Base-by-base conservation (phyloP, 2,888 invertebrate species). In the Trachelus tabidus region DNA sequence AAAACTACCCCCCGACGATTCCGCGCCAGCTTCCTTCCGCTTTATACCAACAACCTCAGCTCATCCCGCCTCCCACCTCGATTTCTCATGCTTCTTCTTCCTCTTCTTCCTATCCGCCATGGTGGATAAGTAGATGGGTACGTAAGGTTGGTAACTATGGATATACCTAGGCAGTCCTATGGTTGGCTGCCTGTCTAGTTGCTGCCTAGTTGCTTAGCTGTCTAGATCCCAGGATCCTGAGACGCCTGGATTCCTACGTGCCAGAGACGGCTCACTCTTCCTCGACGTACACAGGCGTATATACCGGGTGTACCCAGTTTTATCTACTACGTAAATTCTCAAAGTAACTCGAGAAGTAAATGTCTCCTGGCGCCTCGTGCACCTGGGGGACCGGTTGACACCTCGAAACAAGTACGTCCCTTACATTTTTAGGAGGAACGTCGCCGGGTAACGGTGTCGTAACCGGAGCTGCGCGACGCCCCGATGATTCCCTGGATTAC, bases 341-440 rank as follows among this genome's bases (percentile, higher is more conserved):
- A 71, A 71, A 71, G 71, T 71, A 71, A 34, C 71, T 71, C 71
- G 31, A 34, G 33, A 12, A 15, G 33, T 31, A 71, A 71, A 31
- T 71, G 71, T 71, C 71, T 31, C 31, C 4, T 12, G 71, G 71
- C 34, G 71, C 71, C 33, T 71, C 71, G 31, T 71, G 31, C 71
- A 71, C 71, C 71, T 71, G 31, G 71, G 71, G 71, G 71, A 71
- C 71, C 71, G 71, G 71, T 71, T 71, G 71, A 71, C 71, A 71
- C 71, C 71, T 71, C 31, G 33, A 23, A 71, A 31, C 71, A 71
- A 71, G 33, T 71, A 71, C 71, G 71, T 71, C 71, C 71, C 71
- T 71, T 71, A 71, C 31, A 71, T 71, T 71, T 71, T 71, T 71
- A 71, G 15, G 33, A 31, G 71, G 33, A 34, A 71, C 71, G 15